Evolutionary conservation across 2,888 invertebrate species (phyloP).

Genomic region (Hirtodrosophila histrioides): DNA sequence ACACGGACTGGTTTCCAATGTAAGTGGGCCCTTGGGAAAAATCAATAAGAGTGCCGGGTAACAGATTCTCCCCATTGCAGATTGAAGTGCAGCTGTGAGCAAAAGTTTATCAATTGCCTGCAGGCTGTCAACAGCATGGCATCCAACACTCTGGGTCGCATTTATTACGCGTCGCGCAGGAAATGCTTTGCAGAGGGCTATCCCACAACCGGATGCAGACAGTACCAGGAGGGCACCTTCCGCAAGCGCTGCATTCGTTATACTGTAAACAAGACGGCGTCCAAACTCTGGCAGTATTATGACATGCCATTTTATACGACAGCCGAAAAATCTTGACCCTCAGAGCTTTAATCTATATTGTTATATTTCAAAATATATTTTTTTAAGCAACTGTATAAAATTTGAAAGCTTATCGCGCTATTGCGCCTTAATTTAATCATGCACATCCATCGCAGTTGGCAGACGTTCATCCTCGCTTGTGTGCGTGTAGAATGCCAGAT

Average conservation of each 20-base stretch:
- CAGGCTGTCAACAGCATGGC: slow-evolving; percentile 74
- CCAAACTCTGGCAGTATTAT: slow-evolving; percentile 82
- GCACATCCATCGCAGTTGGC: neutral
- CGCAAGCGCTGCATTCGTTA: slow-evolving; percentile 82
- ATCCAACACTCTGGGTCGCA: slow-evolving; percentile 80
- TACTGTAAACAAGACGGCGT: slow-evolving; percentile 65
- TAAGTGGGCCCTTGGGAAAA: slow-evolving; percentile 55
- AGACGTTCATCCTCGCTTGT: slow-evolving; percentile 23
- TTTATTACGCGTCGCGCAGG: slow-evolving; percentile 80
- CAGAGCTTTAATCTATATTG: slow-evolving; percentile 30
- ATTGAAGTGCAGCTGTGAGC: slow-evolving; percentile 83
- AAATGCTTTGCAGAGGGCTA: slow-evolving; percentile 79
- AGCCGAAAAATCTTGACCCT: slow-evolving; percentile 31
- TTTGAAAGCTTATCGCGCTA: slow-evolving; percentile 38
- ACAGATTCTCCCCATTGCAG: slow-evolving; percentile 44
- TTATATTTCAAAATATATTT: slow-evolving; percentile 1
- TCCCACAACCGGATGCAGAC: slow-evolving; percentile 76
- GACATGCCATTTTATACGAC: slow-evolving; percentile 82
- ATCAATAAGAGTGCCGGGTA: slow-evolving; percentile 33
- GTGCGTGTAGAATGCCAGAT: slow-evolving; percentile 77
- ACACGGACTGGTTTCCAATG: slow-evolving; percentile 83
- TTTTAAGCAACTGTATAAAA: slow-evolving; percentile 1
- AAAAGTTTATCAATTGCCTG: slow-evolving; percentile 82
- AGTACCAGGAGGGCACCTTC: slow-evolving; percentile 77
- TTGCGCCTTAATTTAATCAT: slow-evolving; percentile 8